Base-by-base conservation (phyloP, 2,113 vertebrate species). In the Trochalopteron elliotii region DNA sequence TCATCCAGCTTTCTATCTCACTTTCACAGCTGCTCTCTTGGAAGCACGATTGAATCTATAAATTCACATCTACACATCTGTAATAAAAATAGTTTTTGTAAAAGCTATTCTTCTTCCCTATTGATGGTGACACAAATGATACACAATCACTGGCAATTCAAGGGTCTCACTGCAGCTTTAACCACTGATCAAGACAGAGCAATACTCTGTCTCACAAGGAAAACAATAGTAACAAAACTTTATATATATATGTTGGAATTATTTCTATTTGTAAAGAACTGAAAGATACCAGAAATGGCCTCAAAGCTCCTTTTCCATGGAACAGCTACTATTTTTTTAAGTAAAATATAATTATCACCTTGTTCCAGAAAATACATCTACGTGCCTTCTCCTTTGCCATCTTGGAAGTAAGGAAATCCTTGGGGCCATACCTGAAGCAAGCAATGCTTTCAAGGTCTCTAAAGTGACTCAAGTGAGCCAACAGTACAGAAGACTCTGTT, bases 1-100 rank as follows among this genome's bases (percentile, higher is more conserved):
- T 94, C 74, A 84, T 95, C 90, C 82, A 93, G 90, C 93, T 91
- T 94, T 93, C 75, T 91, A 95, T 96, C 95, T 97, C 94, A 93
- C 83, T 96, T 91, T 68, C 92, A 93, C 94, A 77, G 94, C 95
- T 96, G 93, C 78, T 96, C 74, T 96, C 74, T 91, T 97, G 90
- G 81, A 94, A 95, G 87, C 71, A 68, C 47, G 63, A 96, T 4
- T 95, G 83, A 95, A 87, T 83, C 85, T 91, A 93, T 87, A 94
- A 96, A 96, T 94, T 96, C 94, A 82, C 0, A 2, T 97, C 87
- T 92, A 90, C 88, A 96, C 93, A 96, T 79, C 94, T 81, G 72
- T 71, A 91, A 89, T 72, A 94, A 95, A 96, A 91, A 84, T 25
- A 76, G 52, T 50, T 92, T 89, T 87, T 82, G 69, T 85, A 82